Percentiles rank a stretch among this genome's conserved stretches.
phyloP scores from a whole-genome alignment of 2,888 invertebrate species.

The Melipona bicolor region DNA sequence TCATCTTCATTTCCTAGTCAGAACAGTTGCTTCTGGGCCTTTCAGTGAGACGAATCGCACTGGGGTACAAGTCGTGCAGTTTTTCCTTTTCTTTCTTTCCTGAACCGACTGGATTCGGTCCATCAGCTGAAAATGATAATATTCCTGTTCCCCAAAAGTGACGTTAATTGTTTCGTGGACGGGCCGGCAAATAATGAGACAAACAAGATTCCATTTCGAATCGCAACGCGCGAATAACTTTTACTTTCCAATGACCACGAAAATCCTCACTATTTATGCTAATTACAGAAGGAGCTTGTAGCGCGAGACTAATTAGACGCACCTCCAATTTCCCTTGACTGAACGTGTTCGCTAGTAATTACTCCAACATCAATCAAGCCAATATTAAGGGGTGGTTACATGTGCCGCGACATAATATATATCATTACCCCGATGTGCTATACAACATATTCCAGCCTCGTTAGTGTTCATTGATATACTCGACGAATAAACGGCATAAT shows the following conservation, averaged over 20 bases:
- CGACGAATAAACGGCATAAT: background rate
- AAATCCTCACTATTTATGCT: constrained; percentile 42
- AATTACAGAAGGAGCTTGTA: constrained; percentile 35
- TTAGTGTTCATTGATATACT: constrained; percentile 1
- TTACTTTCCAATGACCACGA: background rate
- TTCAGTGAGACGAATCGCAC: no score
- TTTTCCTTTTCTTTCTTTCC: no score
- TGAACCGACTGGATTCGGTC: no score
- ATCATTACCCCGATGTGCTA: constrained; percentile 23
- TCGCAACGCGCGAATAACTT: background rate
- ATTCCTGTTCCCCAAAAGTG: background rate
- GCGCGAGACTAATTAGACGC: constrained; percentile 48
- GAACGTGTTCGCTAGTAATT: constrained; percentile 56
- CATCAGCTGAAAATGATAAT: background rate
- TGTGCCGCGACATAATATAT: constrained; percentile 42
- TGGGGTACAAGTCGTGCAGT: no score
- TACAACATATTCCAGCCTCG: background rate
- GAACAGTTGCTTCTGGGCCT: no score
- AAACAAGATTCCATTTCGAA: background rate
- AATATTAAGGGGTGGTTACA: constrained; percentile 52
- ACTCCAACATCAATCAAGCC: constrained; percentile 56
- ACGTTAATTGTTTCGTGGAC: background rate
- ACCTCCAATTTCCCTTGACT: constrained; percentile 54
- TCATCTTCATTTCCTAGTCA: no score
- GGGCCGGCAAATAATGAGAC: background rate